Evolutionary conservation across 2,888 invertebrate species (phyloP).

Genomic region (Drosophila diplacantha): DNA sequence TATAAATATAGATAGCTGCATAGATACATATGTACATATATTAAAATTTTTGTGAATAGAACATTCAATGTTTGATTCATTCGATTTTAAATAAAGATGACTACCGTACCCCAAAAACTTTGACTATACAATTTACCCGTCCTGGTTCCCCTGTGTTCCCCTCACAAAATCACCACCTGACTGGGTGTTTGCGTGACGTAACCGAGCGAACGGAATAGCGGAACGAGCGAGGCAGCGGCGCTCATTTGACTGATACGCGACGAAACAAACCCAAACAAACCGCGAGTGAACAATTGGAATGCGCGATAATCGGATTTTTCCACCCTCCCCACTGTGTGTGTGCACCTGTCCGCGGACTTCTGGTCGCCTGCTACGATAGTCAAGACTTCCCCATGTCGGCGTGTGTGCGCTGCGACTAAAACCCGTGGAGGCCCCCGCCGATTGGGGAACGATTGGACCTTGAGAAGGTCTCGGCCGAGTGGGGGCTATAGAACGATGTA

Average conservation of each 20-base stretch:
- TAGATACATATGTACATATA: too few relatives aligned
- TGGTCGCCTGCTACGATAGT: slow-evolving; percentile 74
- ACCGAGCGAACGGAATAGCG: slow-evolving; percentile 16
- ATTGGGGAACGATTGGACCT: slow-evolving; percentile 40
- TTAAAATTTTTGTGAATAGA: too few relatives aligned
- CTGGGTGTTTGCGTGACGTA: slow-evolving; percentile 27
- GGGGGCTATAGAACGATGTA: background rate
- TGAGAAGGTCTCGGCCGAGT: slow-evolving; percentile 56
- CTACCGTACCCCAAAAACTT: slow-evolving; percentile 1
- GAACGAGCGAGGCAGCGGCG: slow-evolving; percentile 16
- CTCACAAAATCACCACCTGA: slow-evolving; percentile 6
- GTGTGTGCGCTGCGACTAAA: slow-evolving; percentile 68
- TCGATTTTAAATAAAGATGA: too few relatives aligned
- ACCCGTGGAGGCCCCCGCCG: slow-evolving; percentile 35
- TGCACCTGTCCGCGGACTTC: slow-evolving; percentile 29
- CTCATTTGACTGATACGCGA: slow-evolving; percentile 35
- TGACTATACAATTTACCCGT: background rate
- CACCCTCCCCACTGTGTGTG: slow-evolving; percentile 15
- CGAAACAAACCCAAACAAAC: slow-evolving; percentile 14
- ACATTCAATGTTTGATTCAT: too few relatives aligned
- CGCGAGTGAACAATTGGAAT: slow-evolving; percentile 20
- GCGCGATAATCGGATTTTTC: slow-evolving; percentile 37
- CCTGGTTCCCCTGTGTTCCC: slow-evolving; percentile 3
- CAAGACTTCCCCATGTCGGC: slow-evolving; percentile 78
- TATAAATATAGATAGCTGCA: too few relatives aligned